phyloP scores from a whole-genome alignment of 2,113 vertebrate species.

The Tupaia tana region DNA sequence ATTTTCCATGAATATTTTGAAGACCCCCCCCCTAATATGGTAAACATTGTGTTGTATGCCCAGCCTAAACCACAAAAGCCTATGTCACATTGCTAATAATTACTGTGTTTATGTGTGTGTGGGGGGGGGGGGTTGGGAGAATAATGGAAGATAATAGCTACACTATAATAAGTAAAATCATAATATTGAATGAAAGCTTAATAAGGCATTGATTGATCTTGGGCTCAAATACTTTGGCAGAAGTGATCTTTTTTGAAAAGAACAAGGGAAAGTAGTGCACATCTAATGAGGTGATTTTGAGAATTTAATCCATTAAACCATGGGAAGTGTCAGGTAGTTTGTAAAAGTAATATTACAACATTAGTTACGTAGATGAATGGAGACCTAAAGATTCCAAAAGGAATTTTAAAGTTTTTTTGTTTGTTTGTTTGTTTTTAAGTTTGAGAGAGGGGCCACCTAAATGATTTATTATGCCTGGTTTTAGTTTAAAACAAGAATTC shows the following conservation, averaged over 20 bases:
- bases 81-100: not conserved
- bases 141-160: not conserved
- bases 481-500: not conserved
- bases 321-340: not conserved
- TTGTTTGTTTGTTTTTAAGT: not conserved
- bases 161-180: not conserved
- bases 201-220: not conserved
- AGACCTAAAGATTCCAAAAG: not conserved
- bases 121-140: not conserved
- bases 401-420: not conserved
- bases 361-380: not conserved
- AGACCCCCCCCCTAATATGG: not conserved
- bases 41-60: not conserved
- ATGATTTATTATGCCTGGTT: conserved; percentile 29
- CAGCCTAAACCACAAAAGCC: conserved; percentile 4
- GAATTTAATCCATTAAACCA: conserved; percentile 32
- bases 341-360: conserved; percentile 14
- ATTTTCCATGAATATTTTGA: no score
- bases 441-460: not conserved
- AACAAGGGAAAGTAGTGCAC: not conserved
- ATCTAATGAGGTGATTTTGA: not conserved
- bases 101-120: not conserved
- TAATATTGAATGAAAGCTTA: conserved; percentile 2
- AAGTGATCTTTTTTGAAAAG: conserved; percentile 40
- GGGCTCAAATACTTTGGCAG: not conserved